phyloP scores from a whole-genome alignment of 2,797 vertebrate species.

The Chelon auratus region DNA sequence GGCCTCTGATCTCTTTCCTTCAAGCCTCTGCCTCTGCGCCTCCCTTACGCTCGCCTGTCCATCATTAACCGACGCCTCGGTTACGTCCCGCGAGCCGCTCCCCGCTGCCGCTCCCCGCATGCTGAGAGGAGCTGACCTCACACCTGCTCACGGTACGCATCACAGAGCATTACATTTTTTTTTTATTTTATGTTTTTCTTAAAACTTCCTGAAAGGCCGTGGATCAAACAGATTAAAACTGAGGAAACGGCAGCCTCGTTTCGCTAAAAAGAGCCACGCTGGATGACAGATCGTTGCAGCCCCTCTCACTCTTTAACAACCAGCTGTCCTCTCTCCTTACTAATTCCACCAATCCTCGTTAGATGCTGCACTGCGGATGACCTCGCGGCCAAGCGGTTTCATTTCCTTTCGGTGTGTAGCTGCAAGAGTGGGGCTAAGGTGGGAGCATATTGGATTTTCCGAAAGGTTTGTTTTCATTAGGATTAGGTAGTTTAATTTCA shows the following conservation, averaged over 20 bases:
- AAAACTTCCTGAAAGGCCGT: neutral
- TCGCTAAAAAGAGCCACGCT: neutral
- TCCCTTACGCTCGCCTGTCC: neutral
- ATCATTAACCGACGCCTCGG: conserved; percentile 1
- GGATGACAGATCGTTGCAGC: conserved; percentile 18
- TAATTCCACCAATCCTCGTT: conserved; percentile 31
- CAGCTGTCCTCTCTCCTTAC: conserved; percentile 34
- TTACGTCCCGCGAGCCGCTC: neutral
- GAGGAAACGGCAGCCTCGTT: neutral
- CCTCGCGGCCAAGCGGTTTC: conserved; percentile 32
- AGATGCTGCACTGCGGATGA: conserved; percentile 35
- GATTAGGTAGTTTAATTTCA: neutral
- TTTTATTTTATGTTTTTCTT: no score
- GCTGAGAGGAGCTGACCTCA: neutral
- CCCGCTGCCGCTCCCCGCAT: neutral
- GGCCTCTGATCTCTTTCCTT: conserved; percentile 16
- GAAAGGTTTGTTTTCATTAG: neutral
- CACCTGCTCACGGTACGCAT: neutral
- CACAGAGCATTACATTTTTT: neutral
- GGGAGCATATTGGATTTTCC: conserved; percentile 2
- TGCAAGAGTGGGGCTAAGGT: neutral
- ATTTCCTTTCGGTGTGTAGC: conserved; percentile 39
- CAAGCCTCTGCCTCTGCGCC: neutral
- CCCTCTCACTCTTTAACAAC: conserved; percentile 30
- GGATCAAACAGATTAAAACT: neutral